Evolutionary conservation across 2,113 vertebrate species (phyloP).

Genomic region (Microtus richardsoni): DNA sequence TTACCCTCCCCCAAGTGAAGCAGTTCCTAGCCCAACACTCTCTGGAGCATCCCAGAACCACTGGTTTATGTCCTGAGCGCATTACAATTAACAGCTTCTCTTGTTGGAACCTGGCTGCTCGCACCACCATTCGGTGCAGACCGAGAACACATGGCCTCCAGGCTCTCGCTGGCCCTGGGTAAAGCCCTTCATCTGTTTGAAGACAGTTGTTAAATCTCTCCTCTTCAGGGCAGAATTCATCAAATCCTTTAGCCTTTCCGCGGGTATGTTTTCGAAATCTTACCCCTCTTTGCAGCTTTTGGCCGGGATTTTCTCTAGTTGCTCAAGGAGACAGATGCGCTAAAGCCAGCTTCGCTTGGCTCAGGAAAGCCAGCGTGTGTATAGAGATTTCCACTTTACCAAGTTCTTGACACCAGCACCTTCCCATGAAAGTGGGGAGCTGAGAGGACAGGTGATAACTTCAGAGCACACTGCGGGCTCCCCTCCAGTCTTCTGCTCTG

Average conservation of each 20-base stretch:
- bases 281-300: background rate
- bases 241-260: constrained; percentile 45
- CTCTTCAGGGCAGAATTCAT: constrained; percentile 9
- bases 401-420: background rate
- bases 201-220: constrained; percentile 34
- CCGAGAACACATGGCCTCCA: background rate
- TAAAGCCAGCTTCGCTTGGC: background rate
- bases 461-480: background rate
- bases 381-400: background rate
- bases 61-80: background rate
- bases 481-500: background rate
- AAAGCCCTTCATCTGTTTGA: constrained; percentile 43
- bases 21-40: background rate
- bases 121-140: background rate
- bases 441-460: background rate
- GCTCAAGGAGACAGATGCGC: constrained; percentile 4
- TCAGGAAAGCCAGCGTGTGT: background rate
- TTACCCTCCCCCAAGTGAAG: background rate
- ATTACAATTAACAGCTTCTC: background rate
- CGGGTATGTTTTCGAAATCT: constrained; percentile 50
- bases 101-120: background rate
- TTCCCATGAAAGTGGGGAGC: background rate
- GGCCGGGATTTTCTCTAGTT: constrained; percentile 10
- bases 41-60: background rate
- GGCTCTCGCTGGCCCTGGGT: background rate